phyloP scores from a whole-genome alignment of 2,797 vertebrate species.

The Anguilla megastoma region DNA sequence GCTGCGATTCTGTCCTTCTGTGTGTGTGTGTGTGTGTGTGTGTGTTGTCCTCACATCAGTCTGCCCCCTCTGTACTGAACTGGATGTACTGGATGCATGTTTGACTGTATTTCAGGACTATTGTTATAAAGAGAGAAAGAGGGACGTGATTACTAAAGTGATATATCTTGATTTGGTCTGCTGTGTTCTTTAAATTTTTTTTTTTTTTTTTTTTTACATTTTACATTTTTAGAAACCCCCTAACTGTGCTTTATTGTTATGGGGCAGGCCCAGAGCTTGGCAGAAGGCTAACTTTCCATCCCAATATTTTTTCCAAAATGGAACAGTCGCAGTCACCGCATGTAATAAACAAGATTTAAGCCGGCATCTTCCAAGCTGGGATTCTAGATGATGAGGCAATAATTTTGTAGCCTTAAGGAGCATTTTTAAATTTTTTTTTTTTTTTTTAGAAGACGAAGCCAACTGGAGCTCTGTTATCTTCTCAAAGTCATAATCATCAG shows the following conservation, averaged over 20 bases:
- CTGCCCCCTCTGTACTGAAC: not conserved
- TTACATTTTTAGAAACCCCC: not conserved
- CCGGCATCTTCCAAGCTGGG: not conserved
- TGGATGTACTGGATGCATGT: not conserved
- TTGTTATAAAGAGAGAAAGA: not conserved
- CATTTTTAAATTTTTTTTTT: not conserved
- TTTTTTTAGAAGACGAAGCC: not conserved
- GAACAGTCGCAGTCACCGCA: not conserved
- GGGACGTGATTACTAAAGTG: not conserved
- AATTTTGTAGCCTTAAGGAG: not conserved
- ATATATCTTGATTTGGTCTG: not conserved
- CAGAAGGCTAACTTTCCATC: not conserved
- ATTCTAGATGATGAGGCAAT: not conserved
- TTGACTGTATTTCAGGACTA: not conserved
- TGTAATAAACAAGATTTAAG: conserved; percentile 3
- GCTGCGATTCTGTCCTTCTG: not conserved
- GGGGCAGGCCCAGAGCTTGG: not conserved
- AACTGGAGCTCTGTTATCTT: not conserved
- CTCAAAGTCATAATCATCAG: not conserved
- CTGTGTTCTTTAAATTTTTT: not conserved
- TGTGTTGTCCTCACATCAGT: not conserved
- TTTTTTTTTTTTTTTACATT: not conserved
- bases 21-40: not conserved
- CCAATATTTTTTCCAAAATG: not conserved
- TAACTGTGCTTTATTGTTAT: not conserved